A percentile compares a stretch with the other conserved stretches of the same genome.
phyloP scores from a whole-genome alignment of 2,797 vertebrate genomes.

The Amblyopsis hoosieri region DNA sequence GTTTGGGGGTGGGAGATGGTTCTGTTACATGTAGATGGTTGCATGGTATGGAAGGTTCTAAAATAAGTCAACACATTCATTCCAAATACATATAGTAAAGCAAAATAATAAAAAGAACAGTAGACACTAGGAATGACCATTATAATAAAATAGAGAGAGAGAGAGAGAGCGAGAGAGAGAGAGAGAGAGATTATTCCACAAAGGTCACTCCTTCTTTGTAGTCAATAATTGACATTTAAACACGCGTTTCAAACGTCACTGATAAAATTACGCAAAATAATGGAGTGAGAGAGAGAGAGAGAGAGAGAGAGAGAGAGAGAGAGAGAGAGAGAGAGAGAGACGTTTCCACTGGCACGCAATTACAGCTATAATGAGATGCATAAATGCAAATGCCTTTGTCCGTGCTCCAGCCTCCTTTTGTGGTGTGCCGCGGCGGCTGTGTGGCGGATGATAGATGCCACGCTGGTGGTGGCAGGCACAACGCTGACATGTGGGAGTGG shows the following conservation, averaged over 20 bases:
- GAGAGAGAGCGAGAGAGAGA: constrained; percentile 54
- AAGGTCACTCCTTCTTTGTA: constrained; percentile 94
- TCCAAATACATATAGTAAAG: constrained; percentile 13
- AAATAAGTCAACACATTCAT: too few species aligned
- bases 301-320: constrained; percentile 80
- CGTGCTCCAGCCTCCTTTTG: constrained; percentile 88
- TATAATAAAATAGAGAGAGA: constrained; percentile 25
- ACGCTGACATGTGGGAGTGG: constrained; percentile 84
- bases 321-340: constrained; percentile 66
- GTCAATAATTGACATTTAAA: constrained; percentile 98
- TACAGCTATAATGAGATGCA: constrained; percentile 97
- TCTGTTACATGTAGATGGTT: too few species aligned
- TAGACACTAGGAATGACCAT: constrained; percentile 18
- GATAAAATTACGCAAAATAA: constrained; percentile 94
- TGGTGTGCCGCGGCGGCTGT: constrained; percentile 82
- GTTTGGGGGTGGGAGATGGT: too few species aligned
- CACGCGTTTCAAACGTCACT: constrained; percentile 90
- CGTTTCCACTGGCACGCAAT: constrained; percentile 91
- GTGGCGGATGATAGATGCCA: constrained; percentile 91
- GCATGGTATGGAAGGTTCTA: too few species aligned
- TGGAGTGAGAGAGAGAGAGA: constrained; percentile 78
- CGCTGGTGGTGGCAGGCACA: constrained; percentile 83
- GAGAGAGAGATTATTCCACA: constrained; percentile 79
- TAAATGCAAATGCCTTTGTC: constrained; percentile 96
- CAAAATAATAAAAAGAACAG: constrained; percentile 18